phyloP scores from a whole-genome alignment of 2,113 vertebrate genomes.

The Physeter macrocephalus region DNA sequence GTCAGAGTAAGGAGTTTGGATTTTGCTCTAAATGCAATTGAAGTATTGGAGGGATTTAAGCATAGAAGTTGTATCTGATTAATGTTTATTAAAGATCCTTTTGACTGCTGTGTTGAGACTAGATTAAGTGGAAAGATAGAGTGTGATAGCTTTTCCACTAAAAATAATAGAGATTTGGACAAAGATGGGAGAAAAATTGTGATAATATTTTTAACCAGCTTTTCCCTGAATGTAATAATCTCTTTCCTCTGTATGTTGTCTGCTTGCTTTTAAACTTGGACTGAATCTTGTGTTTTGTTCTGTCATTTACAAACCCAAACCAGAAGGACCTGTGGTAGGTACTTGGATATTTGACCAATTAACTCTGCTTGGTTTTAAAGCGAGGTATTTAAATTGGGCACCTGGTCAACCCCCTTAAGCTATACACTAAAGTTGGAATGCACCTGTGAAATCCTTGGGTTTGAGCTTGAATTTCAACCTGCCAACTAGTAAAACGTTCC shows the following conservation, averaged over 20 bases:
- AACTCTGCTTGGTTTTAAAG: not conserved
- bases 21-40: not conserved
- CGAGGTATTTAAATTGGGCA: not conserved
- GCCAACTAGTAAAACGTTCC: not conserved
- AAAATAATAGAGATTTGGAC: conserved; percentile 14
- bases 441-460: not conserved
- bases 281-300: not conserved
- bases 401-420: not conserved
- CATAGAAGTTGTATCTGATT: not conserved
- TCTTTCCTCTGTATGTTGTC: not conserved
- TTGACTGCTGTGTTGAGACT: not conserved
- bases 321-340: not conserved
- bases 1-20: not conserved
- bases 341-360: not conserved
- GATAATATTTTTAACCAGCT: not conserved
- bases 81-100: not conserved
- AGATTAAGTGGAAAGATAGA: not conserved
- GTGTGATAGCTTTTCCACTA: not conserved
- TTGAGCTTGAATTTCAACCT: not conserved
- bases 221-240: not conserved
- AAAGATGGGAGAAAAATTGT: not conserved
- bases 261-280: conserved; percentile 4
- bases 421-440: not conserved
- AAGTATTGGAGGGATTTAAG: not conserved
- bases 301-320: conserved; percentile 3